Evolutionary conservation across 2,797 vertebrate genomes (phyloP), one percentile per base, ranked within the genome.

Genomic region (Enteromius paludinosus): DNA sequence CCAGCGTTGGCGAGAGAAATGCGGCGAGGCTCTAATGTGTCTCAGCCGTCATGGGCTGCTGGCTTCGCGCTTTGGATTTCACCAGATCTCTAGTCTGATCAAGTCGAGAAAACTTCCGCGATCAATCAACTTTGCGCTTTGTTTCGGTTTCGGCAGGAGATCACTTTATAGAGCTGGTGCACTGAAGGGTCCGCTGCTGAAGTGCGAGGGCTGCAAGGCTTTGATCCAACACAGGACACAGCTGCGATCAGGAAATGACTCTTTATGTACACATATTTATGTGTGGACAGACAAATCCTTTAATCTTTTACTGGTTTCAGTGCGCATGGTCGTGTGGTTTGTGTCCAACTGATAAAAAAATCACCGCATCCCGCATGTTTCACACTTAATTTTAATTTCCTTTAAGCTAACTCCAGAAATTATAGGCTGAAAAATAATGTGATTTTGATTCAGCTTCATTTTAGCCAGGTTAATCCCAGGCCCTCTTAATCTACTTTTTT

Each of bases 131-230:
- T 73, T 70, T 35, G 41, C 74, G 66, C 35, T 85, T 86, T 56
- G 84, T 94, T 93, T 90, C 92, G 83, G 90, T 93, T 94, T 91
- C 88, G 83, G 38, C n/a, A 0, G 6, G 59, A 65, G 54, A 71
- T 45, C 3, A 18, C 54, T 77, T 41, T 54, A 15, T 28, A 70
- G 70, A 77, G 2, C 8, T 12, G 30, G 17, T n/a, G 52, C 43
- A 11, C 30, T n/a, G 41, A 33, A 62, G 33, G 38, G 23, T 68
- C 54, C 41, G 17, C 30, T 38, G 45, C 43, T 12, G 1, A 18
- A 70, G 38, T 10, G 65, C 17, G 14, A 49, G 49, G 23, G 4
- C 8, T 41, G 49, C 20, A 59, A 2, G 10, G 30, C 10, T 10
- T 20, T 52, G 47, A 15, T 9, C 15, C 6, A 15, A 30, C 6